Conservation (phyloP, 2,797 vertebrate species). For the Danionella dracula region DNA sequence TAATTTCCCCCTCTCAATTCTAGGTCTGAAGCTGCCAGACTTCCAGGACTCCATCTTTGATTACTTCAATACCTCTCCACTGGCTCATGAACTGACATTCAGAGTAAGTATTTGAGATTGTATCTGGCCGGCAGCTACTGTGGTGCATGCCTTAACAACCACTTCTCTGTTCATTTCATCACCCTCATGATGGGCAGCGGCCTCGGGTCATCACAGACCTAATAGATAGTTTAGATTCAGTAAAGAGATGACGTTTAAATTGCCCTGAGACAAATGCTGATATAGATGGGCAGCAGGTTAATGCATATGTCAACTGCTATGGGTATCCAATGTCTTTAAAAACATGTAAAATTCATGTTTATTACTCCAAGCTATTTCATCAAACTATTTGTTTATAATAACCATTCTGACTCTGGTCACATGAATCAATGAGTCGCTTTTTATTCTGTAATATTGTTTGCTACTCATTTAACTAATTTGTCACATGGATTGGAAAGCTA, state of each 20-base stretch:
- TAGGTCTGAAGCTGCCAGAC: constrained; percentile 87
- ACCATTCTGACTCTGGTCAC: too few relatives aligned
- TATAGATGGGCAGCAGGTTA: not conserved
- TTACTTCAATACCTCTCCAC: constrained; percentile 94
- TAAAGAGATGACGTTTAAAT: not conserved
- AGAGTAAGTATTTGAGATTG: constrained; percentile 75
- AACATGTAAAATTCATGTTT: too few relatives aligned
- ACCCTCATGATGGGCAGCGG: not conserved
- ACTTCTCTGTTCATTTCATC: constrained; percentile 10
- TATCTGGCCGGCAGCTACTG: not conserved
- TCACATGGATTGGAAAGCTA: too few relatives aligned
- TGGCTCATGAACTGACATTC: constrained; percentile 89
- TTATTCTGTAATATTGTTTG: too few relatives aligned
- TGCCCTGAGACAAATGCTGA: not conserved
- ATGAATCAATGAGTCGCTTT: too few relatives aligned
- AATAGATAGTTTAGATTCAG: not conserved
- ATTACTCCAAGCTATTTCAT: too few relatives aligned
- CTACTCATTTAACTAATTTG: too few relatives aligned
- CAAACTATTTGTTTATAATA: too few relatives aligned
- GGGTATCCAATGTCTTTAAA: too few relatives aligned
- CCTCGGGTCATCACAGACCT: not conserved
- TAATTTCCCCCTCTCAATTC: too few relatives aligned
- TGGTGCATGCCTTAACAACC: constrained; percentile 16
- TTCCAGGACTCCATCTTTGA: constrained; percentile 97
- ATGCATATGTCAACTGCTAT: not conserved